These are phyloP conservation scores for Montipora efflorescens DNA, from an alignment of 64 coral and sea anemone species.

Conservation along the genomic window DNA sequence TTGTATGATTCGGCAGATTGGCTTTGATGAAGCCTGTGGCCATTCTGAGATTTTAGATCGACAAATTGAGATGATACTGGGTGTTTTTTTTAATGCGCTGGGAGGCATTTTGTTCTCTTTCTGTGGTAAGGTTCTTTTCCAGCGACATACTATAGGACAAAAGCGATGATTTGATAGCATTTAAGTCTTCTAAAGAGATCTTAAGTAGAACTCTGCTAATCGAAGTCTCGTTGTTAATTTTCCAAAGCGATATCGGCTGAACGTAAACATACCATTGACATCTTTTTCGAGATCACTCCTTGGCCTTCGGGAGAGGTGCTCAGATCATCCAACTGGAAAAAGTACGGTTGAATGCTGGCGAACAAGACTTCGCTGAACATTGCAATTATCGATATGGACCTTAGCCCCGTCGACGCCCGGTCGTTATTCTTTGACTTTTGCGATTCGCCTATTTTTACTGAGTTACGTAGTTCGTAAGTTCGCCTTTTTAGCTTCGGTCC, in stretches of 20 bases:
- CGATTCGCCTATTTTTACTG: background rate
- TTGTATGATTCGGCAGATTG: too few relatives aligned
- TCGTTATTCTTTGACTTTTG: too few relatives aligned
- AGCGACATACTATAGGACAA: background rate
- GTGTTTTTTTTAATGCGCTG: background rate
- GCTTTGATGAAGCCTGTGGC: too few relatives aligned
- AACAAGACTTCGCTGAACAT: background rate
- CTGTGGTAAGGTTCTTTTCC: background rate
- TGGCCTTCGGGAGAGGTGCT: background rate
- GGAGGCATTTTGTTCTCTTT: background rate
- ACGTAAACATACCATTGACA: background rate
- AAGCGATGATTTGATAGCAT: background rate
- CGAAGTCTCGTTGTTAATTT: too few relatives aligned
- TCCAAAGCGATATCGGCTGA: too few relatives aligned
- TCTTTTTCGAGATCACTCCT: background rate
- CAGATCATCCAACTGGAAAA: background rate
- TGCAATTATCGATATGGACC: conserved; percentile 6
- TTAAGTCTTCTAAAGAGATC: too few relatives aligned
- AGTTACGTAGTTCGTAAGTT: background rate
- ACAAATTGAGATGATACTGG: too few relatives aligned
- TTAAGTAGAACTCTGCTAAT: too few relatives aligned
- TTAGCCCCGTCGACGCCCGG: background rate
- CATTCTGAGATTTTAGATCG: too few relatives aligned
- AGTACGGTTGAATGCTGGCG: background rate
- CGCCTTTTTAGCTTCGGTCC: background rate